Evolutionary conservation across 2,113 vertebrate genomes (phyloP).

Genomic region (Grallaria varia): DNA sequence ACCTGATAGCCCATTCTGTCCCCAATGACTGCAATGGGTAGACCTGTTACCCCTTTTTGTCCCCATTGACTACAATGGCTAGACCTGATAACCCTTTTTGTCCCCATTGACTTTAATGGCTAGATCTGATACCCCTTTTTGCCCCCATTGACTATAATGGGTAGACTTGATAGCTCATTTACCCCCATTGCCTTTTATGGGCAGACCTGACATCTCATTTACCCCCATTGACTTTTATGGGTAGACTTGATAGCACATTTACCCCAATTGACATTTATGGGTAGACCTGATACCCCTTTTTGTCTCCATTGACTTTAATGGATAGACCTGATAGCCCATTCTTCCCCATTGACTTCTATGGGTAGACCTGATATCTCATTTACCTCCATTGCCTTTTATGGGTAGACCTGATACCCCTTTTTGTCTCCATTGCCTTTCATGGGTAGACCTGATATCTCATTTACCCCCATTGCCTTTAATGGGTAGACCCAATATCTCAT

Average conservation of each 20-base stretch:
- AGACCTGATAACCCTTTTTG: background rate
- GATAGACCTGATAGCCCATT: background rate
- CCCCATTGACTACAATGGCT: background rate
- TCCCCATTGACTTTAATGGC: background rate
- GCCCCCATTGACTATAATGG: background rate
- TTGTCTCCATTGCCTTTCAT: too few species aligned
- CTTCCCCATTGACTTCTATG: fast-evolving
- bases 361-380: background rate
- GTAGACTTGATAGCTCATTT: background rate
- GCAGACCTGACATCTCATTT: fast-evolving
- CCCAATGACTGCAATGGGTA: fast-evolving
- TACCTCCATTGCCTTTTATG: too few species aligned
- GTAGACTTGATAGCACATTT: background rate
- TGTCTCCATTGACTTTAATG: fast-evolving
- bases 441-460: background rate
- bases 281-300: too few species aligned
- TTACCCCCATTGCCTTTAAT: background rate
- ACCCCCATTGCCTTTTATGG: background rate
- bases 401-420: background rate
- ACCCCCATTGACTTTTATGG: fast-evolving
- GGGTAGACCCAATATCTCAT: background rate
- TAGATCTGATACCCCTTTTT: background rate
- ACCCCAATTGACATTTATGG: too few species aligned
- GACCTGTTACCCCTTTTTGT: background rate
- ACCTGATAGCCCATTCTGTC: too few species aligned